Base-by-base conservation (phyloP, 2,888 invertebrate species). In the Oxyscelio sp. region DNA sequence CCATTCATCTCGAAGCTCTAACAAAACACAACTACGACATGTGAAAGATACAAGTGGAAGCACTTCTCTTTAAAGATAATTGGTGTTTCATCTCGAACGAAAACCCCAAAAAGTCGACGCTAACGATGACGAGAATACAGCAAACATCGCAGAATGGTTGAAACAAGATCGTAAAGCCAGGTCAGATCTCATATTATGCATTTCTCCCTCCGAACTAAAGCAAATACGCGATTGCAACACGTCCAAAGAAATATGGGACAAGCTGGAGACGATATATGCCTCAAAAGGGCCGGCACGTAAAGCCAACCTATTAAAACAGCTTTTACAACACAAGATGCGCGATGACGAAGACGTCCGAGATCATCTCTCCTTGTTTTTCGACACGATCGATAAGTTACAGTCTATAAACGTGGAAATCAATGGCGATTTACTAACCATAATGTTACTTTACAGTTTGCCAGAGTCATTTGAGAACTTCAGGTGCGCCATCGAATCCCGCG, bases 301-400 rank as follows among this genome's bases (percentile, higher is more conserved):
- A 17, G 48, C 63, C 2, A 63, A 24, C 2, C 38, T 63, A 0
- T 13, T 63, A 5, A 63, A 63, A 17, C 45, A 48, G 11, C 22
- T 63, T 8, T 19, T 17, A 2, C 63, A 63, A 48, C 24, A 63
- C 15, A 63, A 63, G 11, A 45, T 63, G 63, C 4, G 9, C 13
- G 90, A 93, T 17, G 82, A 79, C 3, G 89, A 88, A 2, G 91
- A 93, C 66, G 87, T 93, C 0, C 85, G 91, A n/a, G 89, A 91
- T 8, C 93, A 93, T 82, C 43, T 93, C 3, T 86, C 85, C 1
- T 48, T 31, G 0, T 63, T 48, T 15, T 48, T 48, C 31, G 63
- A 63, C 9, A 45, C 63, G 5, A 13, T 63, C 5, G 48, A 63
- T 5, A 63, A 63, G 11, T 13, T 63, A 0, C 15, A 63, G 24